phyloP scores from a whole-genome alignment of 2,888 invertebrate species.

The Callyntrura guangdongensis region DNA sequence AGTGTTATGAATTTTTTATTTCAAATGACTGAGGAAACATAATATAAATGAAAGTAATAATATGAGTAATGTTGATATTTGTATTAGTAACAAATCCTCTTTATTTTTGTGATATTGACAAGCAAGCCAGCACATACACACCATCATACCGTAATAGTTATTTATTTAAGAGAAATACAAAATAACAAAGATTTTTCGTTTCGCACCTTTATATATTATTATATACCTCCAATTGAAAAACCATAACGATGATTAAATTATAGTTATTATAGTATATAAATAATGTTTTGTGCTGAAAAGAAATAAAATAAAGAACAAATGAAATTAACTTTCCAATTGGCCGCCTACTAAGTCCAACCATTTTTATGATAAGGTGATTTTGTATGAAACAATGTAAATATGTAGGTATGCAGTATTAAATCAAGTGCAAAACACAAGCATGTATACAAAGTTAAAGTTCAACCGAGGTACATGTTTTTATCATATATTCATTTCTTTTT shows the following conservation, averaged over 20 bases:
- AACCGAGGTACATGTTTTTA: conserved; percentile 19
- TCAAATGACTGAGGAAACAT: conserved; percentile 68
- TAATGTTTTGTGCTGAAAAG: conserved; percentile 19
- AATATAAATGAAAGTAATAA: conserved; percentile 55
- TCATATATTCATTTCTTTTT: conserved; percentile 46
- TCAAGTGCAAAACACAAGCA: background rate
- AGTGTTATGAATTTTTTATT: conserved; percentile 41
- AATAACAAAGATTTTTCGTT: conserved; percentile 52
- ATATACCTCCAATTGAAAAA: conserved; percentile 32
- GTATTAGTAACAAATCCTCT: conserved; percentile 65
- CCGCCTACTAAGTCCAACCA: background rate
- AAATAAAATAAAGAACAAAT: conserved; percentile 28
- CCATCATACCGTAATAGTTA: conserved; percentile 18
- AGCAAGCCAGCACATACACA: conserved; percentile 59
- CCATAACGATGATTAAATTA: conserved; percentile 39
- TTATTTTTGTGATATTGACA: conserved; percentile 76
- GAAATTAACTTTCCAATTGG: background rate
- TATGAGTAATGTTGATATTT: conserved; percentile 49
- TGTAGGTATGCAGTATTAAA: conserved; percentile 15
- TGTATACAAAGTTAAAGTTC: background rate
- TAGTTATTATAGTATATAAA: conserved; percentile 18
- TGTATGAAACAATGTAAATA: background rate
- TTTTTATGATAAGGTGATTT: background rate
- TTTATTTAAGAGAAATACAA: conserved; percentile 60
- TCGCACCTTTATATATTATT: conserved; percentile 70